Evolutionary conservation across 2,113 vertebrate genomes (phyloP).

Genomic region (Peromyscus polionotus): DNA sequence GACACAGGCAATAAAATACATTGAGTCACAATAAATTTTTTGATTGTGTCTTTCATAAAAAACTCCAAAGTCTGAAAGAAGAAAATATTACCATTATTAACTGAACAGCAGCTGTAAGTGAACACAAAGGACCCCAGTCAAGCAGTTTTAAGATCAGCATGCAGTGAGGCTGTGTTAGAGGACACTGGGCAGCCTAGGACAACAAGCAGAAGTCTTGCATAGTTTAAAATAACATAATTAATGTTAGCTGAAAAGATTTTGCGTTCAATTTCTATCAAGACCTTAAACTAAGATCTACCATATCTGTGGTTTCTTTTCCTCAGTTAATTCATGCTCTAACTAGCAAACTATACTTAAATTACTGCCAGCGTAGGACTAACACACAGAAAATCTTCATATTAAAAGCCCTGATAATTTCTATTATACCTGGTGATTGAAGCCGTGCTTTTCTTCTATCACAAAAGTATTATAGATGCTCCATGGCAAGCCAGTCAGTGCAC

Average conservation of each 20-base stretch:
- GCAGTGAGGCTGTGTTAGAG: neutral
- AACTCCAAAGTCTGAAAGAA: constrained; percentile 94
- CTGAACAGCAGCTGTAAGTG: constrained; percentile 5
- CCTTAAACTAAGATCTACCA: constrained; percentile 29
- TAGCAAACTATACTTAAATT: constrained; percentile 29
- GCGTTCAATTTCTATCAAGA: constrained; percentile 33
- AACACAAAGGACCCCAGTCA: constrained; percentile 38
- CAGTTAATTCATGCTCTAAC: constrained; percentile 48
- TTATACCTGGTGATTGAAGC: constrained; percentile 98
- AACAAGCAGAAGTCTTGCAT: constrained; percentile 15
- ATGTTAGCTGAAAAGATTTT: constrained; percentile 61
- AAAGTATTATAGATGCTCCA: constrained; percentile 99
- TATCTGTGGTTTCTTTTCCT: constrained; percentile 30
- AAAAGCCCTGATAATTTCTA: neutral
- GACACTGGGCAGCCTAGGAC: neutral
- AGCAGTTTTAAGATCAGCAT: constrained; percentile 53
- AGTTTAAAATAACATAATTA: constrained; percentile 55
- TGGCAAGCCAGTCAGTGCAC: constrained; percentile 95
- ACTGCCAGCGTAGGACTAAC: constrained; percentile 13
- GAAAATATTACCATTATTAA: constrained; percentile 71
- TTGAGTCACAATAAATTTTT: constrained; percentile 98
- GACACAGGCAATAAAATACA: constrained; percentile 98
- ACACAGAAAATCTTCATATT: constrained; percentile 22
- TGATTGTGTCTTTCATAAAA: constrained; percentile 97
- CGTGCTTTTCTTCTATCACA: constrained; percentile 98